phyloP scores from a whole-genome alignment of 2,888 invertebrate species.

The Amorpha juglandis region DNA sequence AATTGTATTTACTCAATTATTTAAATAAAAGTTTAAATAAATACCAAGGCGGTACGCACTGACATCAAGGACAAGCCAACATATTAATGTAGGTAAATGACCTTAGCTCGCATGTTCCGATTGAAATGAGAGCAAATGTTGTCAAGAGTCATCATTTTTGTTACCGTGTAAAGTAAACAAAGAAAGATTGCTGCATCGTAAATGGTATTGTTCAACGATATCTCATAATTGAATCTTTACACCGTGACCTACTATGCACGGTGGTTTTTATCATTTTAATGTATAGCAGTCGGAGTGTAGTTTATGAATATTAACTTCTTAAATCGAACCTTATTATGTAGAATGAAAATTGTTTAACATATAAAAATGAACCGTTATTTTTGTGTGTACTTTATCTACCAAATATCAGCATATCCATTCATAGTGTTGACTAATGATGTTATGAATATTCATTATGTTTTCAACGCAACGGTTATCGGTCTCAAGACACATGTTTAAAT shows the following conservation, averaged over 20 bases:
- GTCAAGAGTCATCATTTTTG: slow-evolving; percentile 56
- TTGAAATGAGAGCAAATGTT: slow-evolving; percentile 25
- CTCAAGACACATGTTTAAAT: slow-evolving; percentile 36
- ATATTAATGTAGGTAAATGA: slow-evolving; percentile 12
- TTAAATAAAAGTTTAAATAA: not conserved
- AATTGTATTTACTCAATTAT: not conserved
- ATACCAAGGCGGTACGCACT: slow-evolving; percentile 7
- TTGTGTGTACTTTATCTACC: slow-evolving; percentile 23
- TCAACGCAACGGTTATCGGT: slow-evolving; percentile 46
- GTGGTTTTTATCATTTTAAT: slow-evolving; percentile 47
- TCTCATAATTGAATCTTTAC: slow-evolving; percentile 77
- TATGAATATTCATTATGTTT: slow-evolving; percentile 60
- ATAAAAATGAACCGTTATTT: slow-evolving; percentile 18
- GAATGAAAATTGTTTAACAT: not conserved
- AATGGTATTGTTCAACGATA: slow-evolving; percentile 72
- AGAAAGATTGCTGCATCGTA: slow-evolving; percentile 67
- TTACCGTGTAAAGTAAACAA: slow-evolving; percentile 71
- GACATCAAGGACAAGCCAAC: not conserved
- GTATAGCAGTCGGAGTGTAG: slow-evolving; percentile 24
- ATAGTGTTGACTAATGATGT: slow-evolving; percentile 50
- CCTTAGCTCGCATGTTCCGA: slow-evolving; percentile 1
- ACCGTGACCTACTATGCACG: slow-evolving; percentile 60
- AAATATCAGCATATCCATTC: slow-evolving; percentile 43
- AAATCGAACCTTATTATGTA: slow-evolving; percentile 27
- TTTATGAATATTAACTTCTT: slow-evolving; percentile 22